Evolutionary conservation across 2,113 vertebrate genomes (phyloP).

Genomic region (Hemiscyllium ocellatum): DNA sequence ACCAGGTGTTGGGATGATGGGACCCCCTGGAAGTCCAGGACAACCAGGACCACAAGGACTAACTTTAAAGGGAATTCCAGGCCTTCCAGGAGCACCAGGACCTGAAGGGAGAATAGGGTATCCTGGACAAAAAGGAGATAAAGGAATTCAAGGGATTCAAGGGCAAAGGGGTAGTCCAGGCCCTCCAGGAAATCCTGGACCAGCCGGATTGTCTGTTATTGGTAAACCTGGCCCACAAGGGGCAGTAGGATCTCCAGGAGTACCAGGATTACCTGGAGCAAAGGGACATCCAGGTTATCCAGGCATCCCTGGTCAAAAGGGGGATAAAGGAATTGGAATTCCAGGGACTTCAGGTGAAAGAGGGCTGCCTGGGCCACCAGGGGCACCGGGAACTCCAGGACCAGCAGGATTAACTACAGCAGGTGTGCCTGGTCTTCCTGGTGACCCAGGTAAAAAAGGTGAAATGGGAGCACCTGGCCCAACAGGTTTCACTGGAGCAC

Average conservation of each 20-base stretch:
- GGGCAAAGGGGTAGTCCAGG: constrained; percentile 3
- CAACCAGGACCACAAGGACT: constrained; percentile 75
- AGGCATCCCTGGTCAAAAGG: constrained; percentile 76
- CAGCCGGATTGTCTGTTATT: constrained; percentile 71
- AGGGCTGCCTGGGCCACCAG: constrained; percentile 70
- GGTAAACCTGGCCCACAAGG: constrained; percentile 84
- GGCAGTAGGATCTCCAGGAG: constrained; percentile 67
- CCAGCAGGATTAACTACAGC: constrained; percentile 72
- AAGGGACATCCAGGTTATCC: constrained; percentile 81
- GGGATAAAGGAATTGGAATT: constrained; percentile 72
- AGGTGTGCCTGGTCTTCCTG: constrained; percentile 71
- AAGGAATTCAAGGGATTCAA: constrained; percentile 47
- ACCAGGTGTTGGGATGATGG: constrained; percentile 68
- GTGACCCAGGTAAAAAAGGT: constrained; percentile 83
- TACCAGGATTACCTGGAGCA: constrained; percentile 70
- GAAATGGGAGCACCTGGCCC: constrained; percentile 72
- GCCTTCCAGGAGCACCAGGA: constrained; percentile 48
- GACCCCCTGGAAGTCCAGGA: constrained; percentile 78
- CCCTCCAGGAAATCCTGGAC: constrained; percentile 57
- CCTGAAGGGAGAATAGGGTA: constrained; percentile 64
- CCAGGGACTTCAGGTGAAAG: constrained; percentile 73
- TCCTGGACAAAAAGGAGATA: constrained; percentile 64
- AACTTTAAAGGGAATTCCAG: constrained; percentile 63
- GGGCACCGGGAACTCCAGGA: constrained; percentile 69
- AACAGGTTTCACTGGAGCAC: constrained; percentile 64